Base-by-base conservation (phyloP, 2,797 vertebrate genomes). In the Gastrophryne carolinensis region DNA sequence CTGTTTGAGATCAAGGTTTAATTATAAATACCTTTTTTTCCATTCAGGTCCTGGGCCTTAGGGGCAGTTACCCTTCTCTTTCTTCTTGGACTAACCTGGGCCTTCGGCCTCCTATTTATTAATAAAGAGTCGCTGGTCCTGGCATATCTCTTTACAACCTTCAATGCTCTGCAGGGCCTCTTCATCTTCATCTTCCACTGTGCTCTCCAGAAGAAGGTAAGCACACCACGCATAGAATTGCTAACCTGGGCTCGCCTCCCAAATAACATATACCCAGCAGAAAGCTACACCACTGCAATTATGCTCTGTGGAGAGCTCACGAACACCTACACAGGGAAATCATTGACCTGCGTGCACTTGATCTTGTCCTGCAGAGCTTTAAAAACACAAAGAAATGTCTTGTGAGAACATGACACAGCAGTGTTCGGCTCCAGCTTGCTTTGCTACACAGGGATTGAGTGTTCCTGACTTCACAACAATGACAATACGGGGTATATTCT, bases 111-210 rank as follows among this genome's bases (percentile, higher is more conserved):
- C 66, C 91, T 97, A 72, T 97, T 95, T 76, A 95, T 96, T 82
- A 96, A 96, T 21, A 95, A 96, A 83, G 96, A 96, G 80, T 95
- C 92, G 0, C 89, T 96, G 27, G 95, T 97, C 82, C 91, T 95
- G 92, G 96, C 95, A 24, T 96, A 96, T 81, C 94, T 98, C 81
- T 98, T 98, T 86, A 98, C 95, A 79, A 97, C 95, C 82, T 98
- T 97, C 89, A 98, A 98, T 1, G 95, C 95, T 81, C 94, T 97
- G 87, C 96, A 97, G 87, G 96, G 95, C 80, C 94, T 96, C 90
- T 97, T 98, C 88, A 95, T 98, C 88, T 98, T 96, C 37, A 94
- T 98, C 82, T 97, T 98, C 90, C 95, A 97, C 89, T 98, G 95
- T 79, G 95, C 95, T 53, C 89, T 98, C 79, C 95, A 97, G 85